Conservation (phyloP, 35 echinoderm and acorn worm genomes). For the Apostichopus japonicus region DNA sequence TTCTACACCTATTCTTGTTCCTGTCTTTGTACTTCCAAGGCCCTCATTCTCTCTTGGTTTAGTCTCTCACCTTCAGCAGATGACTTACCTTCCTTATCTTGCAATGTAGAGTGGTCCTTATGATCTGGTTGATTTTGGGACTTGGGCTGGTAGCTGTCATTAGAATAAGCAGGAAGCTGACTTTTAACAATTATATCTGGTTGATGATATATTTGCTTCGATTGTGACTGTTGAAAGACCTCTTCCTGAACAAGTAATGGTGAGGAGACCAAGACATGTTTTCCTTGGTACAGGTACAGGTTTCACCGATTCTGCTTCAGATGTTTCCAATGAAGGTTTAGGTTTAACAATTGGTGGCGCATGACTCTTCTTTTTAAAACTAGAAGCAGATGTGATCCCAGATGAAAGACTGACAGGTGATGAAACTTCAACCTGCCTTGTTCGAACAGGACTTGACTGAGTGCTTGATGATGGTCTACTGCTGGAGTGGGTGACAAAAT, state of each 20-base stretch:
- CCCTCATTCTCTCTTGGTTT: slow-evolving; percentile 51
- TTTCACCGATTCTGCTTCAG: not conserved
- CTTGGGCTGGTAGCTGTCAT: not conserved
- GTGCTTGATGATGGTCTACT: slow-evolving; percentile 55
- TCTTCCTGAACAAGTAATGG: not conserved
- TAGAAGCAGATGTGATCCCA: not conserved
- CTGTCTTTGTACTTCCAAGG: slow-evolving; percentile 49
- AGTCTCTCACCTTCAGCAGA: slow-evolving; percentile 34
- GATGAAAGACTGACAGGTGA: not conserved
- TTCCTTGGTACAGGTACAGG: slow-evolving; percentile 20
- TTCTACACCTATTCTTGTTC: slow-evolving; percentile 38
- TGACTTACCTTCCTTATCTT: slow-evolving; percentile 38
- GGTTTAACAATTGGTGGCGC: not conserved
- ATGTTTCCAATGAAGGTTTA: not conserved
- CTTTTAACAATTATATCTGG: slow-evolving; percentile 28
- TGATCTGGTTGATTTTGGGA: slow-evolving; percentile 9
- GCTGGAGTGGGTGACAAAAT: slow-evolving; percentile 52
- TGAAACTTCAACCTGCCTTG: not conserved
- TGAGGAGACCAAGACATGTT: not conserved
- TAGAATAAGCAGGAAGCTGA: not conserved
- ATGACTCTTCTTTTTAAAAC: not conserved
- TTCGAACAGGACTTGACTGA: slow-evolving; percentile 17
- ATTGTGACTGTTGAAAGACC: not conserved
- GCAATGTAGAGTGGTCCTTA: not conserved
- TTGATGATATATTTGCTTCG: slow-evolving; percentile 27